Evolutionary conservation across 2,888 invertebrate genomes (phyloP), one percentile per base, ranked within the genome.

Genomic region (Drosophila cognata): DNA sequence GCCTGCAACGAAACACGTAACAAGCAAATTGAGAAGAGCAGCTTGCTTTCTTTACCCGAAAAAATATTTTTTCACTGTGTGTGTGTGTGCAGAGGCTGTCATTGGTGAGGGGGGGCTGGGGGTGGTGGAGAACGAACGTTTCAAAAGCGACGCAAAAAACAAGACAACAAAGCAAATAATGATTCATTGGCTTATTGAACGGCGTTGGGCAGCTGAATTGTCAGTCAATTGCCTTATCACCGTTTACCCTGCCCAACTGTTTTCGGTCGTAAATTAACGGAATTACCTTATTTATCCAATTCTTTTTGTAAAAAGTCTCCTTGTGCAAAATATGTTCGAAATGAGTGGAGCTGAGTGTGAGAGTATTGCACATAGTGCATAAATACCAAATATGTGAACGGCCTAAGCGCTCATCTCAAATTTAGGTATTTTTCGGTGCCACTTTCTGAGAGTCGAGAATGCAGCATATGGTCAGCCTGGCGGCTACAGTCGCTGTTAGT

Each of bases 201-300:
- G 35, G 46, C 38, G 46, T 4, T 8, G 10, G 4, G 1, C 25
- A 10, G 18, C 16, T 18, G 11, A 21, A 16, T 38, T 78, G 48
- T 50, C 55, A 66, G 58, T 71, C 48, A 56, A 62, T 62, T 79
- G 63, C 18, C 63, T 69, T 79, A 79, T 72, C 79, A 31, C 43
- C 61, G 43, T 35, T 63, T 63, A 31, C 28, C 8, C 43, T 79
- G 33, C 43, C 43, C 57, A 50, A 18, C 8, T 11, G 58, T 51
- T 60, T 71, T 69, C 43, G 46, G 33, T 43, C 8, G 53, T 28
- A 52, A 66, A 69, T 79, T 52, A 64, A 52, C 21, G 33, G 11
- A 75, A 59, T 81, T 81, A 81, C 81, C 81, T 81, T 78, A 73
- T 81, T 81, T 81, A 62, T 68, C 53, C 65, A 72, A 46, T 71